Conservation (phyloP, 37 sponge, comb jelly and placozoan species). For the Axinella damicornis region DNA sequence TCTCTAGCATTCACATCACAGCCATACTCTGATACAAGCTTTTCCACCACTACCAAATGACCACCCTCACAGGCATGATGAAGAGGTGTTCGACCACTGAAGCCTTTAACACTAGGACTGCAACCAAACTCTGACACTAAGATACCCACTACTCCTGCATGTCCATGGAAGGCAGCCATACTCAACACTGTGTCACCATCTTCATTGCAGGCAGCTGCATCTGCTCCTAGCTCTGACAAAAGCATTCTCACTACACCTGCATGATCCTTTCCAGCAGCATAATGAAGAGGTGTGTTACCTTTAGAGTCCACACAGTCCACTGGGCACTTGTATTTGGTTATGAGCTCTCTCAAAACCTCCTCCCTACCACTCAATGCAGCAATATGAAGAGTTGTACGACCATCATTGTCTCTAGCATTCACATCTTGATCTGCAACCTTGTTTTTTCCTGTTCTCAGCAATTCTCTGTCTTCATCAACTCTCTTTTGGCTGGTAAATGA, state of each 20-base stretch:
- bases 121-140: not conserved
- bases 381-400: not conserved
- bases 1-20: slow-evolving; percentile 13
- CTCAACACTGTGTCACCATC: not conserved
- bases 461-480: no score
- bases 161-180: not conserved
- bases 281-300: no score
- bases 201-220: no score
- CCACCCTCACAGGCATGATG: not conserved
- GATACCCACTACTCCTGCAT: not conserved
- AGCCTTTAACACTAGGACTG: not conserved
- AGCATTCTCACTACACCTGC: no score
- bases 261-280: no score
- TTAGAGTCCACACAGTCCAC: not conserved
- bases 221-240: no score
- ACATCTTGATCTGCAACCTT: no score
- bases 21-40: slow-evolving; percentile 7
- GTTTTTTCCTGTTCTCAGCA: no score
- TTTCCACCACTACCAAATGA: not conserved
- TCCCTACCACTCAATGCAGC: not conserved
- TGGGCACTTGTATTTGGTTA: not conserved
- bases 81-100: not conserved
- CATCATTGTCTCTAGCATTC: not conserved
- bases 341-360: not conserved
- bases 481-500: no score